Base-by-base conservation (phyloP, 35 echinoderm and acorn worm species). In the Strongylocentrotus purpuratus region DNA sequence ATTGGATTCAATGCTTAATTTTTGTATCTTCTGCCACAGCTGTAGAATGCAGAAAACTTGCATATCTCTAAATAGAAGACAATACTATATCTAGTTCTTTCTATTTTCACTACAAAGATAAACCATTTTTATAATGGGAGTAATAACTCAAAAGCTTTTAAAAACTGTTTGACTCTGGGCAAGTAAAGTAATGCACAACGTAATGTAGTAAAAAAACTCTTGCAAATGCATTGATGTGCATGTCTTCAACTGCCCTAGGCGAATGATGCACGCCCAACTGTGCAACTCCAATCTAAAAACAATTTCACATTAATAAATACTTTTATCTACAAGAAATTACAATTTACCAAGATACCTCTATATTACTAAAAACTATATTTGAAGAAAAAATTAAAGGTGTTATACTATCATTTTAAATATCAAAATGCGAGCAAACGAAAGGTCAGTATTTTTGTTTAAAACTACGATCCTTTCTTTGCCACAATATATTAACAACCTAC, bases 401-500 rank as follows among this genome's bases (percentile, higher is more conserved):
- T 4, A n/a, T n/a, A 7, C 7, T 28, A n/a, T 28, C 65, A 78
- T 8, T 18, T 8, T 78, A 1, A 55, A 55, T 55, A 55, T 78
- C 61, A 78, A 78, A 78, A 78, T 7, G 28, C 22, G 5, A 28
- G 65, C 65, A 78, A 25, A 78, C 20, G 3, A 78, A 78, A 78
- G 18, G 7, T 78, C 18, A 28, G 65, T 78, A 78, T 78, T 18
- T 78, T 78, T 78, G 0, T 59, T 17, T 41, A 55, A 55, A 28
- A 78, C 65, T 78, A 78, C 6, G 65, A 78, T 71, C 61, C 45
- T 18, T 89, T 31, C 33, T 46, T 89, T 41, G 87, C 33, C 33
- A 89, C 32, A 89, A 89, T 89, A 33, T 89, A 89, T 89, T 89
- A 89, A 89, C 32, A 15, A 45, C 87, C 87, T 13, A 89, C 87